phyloP scores from a whole-genome alignment of 2,113 vertebrate species.

The Sisor rabdophorus region DNA sequence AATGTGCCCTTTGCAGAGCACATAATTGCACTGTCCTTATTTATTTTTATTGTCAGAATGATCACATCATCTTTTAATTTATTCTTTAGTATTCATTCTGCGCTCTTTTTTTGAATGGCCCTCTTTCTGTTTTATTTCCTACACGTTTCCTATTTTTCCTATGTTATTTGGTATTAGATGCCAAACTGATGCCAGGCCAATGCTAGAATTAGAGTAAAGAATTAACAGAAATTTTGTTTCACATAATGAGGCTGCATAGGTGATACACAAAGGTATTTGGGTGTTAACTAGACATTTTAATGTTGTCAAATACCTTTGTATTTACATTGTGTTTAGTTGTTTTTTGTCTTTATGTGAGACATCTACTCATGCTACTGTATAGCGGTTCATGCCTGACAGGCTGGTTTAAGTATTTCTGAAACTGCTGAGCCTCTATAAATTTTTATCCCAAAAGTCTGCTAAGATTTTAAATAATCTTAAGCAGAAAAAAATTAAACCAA shows the following conservation, averaged over 20 bases:
- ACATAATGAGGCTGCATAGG: not conserved
- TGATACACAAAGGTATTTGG: not conserved
- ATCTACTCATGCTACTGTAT: no score
- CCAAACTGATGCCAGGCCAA: not conserved
- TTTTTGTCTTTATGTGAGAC: no score
- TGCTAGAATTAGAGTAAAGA: not conserved
- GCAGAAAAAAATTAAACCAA: no score
- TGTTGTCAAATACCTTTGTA: not conserved
- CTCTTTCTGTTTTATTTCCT: not conserved
- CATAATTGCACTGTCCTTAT: constrained; percentile 17
- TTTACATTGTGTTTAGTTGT: no score
- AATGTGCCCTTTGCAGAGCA: not conserved
- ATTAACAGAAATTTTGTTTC: not conserved
- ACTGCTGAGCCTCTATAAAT: no score
- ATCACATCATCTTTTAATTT: constrained; percentile 4
- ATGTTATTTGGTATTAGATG: no score
- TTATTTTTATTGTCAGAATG: constrained; percentile 1
- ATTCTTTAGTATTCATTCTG: not conserved
- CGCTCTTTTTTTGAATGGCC: not conserved
- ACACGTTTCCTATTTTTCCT: no score
- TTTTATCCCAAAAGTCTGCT: no score
- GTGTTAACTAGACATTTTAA: not conserved
- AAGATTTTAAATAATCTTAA: no score
- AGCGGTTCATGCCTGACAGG: no score
- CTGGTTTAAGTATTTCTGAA: no score